Evolutionary conservation across 1,140 invertebrate genomes (phyloP).

Genomic region (Episyrphus balteatus): DNA sequence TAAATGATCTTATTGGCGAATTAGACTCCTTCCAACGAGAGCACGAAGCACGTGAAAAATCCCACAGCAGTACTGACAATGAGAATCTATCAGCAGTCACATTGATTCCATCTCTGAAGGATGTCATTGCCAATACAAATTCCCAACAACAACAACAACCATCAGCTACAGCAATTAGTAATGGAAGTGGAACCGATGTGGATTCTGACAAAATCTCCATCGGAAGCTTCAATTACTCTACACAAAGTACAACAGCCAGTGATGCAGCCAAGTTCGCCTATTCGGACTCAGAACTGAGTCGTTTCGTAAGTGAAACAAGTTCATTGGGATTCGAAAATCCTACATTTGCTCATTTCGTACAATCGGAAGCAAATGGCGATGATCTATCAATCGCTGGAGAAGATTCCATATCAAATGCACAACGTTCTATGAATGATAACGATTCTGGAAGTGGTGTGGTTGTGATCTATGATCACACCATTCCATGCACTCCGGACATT

Average conservation of each 20-base stretch:
- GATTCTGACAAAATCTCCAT: slow-evolving; percentile 10
- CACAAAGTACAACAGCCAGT: slow-evolving; percentile 8
- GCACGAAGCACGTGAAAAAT: slow-evolving; percentile 35
- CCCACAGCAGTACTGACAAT: slow-evolving; percentile 8
- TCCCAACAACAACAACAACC: slow-evolving; percentile 10
- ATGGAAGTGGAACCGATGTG: slow-evolving; percentile 28
- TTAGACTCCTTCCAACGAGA: slow-evolving; percentile 37
- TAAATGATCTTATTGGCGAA: slow-evolving; percentile 39
- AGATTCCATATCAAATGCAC: too few species aligned
- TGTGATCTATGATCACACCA: slow-evolving; percentile 34
- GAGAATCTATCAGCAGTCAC: background rate
- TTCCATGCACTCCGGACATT: slow-evolving; percentile 31
- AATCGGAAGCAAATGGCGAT: too few species aligned
- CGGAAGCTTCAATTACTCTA: slow-evolving; percentile 8
- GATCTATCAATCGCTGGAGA: too few species aligned
- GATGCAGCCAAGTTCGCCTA: slow-evolving; percentile 12
- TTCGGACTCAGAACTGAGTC: slow-evolving; percentile 29
- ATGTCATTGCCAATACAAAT: slow-evolving; percentile 9
- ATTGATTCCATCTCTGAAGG: slow-evolving; percentile 4
- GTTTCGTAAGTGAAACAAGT: slow-evolving; percentile 35
- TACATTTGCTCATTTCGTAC: slow-evolving; percentile 29
- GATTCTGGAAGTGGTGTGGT: slow-evolving; percentile 26
- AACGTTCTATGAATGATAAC: slow-evolving; percentile 9
- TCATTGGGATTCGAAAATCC: slow-evolving; percentile 35
- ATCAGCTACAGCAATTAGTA: slow-evolving; percentile 7